Evolutionary conservation across 1,140 invertebrate species (phyloP).

Genomic region (Ceratina calcarata): DNA sequence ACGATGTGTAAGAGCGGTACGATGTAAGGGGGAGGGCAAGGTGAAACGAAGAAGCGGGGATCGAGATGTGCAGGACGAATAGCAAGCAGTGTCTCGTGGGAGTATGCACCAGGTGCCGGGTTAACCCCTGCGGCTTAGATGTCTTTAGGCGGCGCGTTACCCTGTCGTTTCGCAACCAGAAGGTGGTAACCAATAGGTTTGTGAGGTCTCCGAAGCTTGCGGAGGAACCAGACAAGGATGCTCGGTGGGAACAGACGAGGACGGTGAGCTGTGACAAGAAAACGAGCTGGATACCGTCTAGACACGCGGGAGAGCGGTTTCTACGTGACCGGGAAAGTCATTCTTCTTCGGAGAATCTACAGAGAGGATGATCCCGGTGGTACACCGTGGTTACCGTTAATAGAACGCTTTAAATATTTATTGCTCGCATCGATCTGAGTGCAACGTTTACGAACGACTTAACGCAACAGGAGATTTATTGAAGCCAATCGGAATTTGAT

Average conservation of each 20-base stretch:
- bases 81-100: slow-evolving; percentile 76
- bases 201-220: slow-evolving; percentile 62
- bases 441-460: slow-evolving; percentile 1
- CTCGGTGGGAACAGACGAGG: too few relatives aligned
- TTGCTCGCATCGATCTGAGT: background rate
- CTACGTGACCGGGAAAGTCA: slow-evolving; percentile 71
- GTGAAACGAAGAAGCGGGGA: slow-evolving; percentile 50
- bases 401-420: slow-evolving; percentile 1
- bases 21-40: slow-evolving; percentile 19
- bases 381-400: background rate
- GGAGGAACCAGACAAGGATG: slow-evolving; percentile 51
- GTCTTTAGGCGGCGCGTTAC: slow-evolving; percentile 71
- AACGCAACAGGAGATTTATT: slow-evolving; percentile 7
- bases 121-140: slow-evolving; percentile 77
- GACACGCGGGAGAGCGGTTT: slow-evolving; percentile 57
- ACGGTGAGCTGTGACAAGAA: slow-evolving; percentile 2
- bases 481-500: background rate
- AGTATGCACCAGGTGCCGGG: slow-evolving; percentile 77
- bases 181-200: slow-evolving; percentile 68
- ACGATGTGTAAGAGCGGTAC: background rate
- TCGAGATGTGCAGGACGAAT: slow-evolving; percentile 72
- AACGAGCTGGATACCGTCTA: slow-evolving; percentile 57
- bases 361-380: slow-evolving; percentile 63
- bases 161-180: slow-evolving; percentile 64
- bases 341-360: slow-evolving; percentile 57